Evolutionary conservation across 2,113 vertebrate species (phyloP).

Genomic region (Octodon degus): DNA sequence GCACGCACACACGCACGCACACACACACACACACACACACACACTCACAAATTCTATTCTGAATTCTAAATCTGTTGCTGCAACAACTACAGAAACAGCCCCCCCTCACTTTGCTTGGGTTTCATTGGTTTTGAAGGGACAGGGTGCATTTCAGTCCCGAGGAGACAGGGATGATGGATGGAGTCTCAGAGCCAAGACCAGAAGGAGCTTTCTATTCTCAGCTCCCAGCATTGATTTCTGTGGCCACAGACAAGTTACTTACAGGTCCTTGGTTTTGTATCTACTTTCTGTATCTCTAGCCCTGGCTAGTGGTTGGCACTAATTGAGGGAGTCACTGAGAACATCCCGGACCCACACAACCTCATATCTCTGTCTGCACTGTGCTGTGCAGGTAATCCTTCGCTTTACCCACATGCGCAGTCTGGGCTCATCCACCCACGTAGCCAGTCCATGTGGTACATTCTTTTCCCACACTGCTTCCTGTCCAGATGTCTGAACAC

Average conservation of each 20-base stretch:
- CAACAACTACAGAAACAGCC: constrained; percentile 32
- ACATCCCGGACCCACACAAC: neutral
- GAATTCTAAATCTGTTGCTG: constrained; percentile 44
- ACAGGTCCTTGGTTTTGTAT: constrained; percentile 41
- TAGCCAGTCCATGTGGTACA: neutral
- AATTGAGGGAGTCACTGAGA: neutral
- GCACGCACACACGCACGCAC: neutral
- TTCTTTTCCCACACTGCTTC: neutral
- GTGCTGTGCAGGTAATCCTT: rapidly evolving
- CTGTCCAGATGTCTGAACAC: neutral
- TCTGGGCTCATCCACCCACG: rapidly evolving
- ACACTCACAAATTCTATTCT: constrained; percentile 42
- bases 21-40: neutral
- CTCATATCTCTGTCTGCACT: rapidly evolving
- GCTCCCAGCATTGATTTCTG: constrained; percentile 65
- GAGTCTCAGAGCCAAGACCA: constrained; percentile 30
- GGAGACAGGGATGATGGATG: constrained; percentile 56
- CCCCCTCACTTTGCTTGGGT: neutral
- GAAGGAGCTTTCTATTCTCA: constrained; percentile 68
- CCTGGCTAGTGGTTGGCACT: neutral
- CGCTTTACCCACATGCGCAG: neutral
- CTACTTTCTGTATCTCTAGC: neutral
- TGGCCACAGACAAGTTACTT: constrained; percentile 27
- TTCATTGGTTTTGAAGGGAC: constrained; percentile 43
- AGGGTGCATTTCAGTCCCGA: constrained; percentile 20